Percentiles rank a stretch among this genome's conserved stretches.
These are phyloP conservation scores for Papilio dardanus DNA, from an alignment of 1,140 invertebrate species.

Conservation along the genomic window DNA sequence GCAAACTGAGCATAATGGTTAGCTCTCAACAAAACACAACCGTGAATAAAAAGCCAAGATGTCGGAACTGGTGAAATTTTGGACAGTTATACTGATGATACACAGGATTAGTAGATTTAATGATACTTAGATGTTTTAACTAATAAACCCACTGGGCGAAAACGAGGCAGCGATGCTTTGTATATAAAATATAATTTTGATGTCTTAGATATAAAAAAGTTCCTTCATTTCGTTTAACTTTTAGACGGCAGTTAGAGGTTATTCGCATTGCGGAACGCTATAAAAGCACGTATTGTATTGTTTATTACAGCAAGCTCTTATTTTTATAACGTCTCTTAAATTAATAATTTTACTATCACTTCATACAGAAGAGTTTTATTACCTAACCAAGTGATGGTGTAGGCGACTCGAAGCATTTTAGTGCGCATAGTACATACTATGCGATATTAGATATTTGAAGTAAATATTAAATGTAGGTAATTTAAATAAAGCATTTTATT, in stretches of 20 bases:
- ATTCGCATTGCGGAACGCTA: constrained; percentile 4
- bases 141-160: neutral
- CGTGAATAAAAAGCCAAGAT: neutral
- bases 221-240: constrained; percentile 8
- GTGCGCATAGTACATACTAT: neutral
- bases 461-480: neutral
- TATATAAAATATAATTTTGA: neutral
- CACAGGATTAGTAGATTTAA: neutral
- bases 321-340: neutral
- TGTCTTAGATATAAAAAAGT: constrained; percentile 5
- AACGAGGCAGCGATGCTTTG: neutral
- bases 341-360: constrained; percentile 2
- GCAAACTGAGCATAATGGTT: neutral
- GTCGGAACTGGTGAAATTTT: neutral
- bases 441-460: neutral
- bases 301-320: constrained; percentile 2
- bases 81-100: neutral
- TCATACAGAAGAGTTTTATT: neutral
- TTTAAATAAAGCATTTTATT: neutral
- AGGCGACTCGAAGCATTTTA: neutral
- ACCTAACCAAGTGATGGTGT: neutral
- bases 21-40: no score
- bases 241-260: constrained; percentile 15
- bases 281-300: neutral
- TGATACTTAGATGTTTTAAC: neutral